Conservation (phyloP, 37 sponge, comb jelly and placozoan genomes). For the Hexactinellida sp. region DNA sequence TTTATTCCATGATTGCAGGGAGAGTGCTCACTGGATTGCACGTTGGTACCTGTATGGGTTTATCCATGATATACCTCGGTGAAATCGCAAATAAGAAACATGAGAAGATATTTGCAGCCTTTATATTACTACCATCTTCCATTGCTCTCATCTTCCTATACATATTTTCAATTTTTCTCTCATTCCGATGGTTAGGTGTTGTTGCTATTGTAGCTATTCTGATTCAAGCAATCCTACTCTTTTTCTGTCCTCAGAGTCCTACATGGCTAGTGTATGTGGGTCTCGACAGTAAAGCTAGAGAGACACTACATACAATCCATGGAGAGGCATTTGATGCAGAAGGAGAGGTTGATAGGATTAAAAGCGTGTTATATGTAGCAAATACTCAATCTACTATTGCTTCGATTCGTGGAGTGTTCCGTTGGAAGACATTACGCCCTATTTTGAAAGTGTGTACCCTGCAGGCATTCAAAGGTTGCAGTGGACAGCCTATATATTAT, state of each 20-base stretch:
- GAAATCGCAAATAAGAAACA: neutral
- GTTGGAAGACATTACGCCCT: neutral
- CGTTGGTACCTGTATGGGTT: neutral
- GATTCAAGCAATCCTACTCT: neutral
- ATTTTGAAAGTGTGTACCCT: neutral
- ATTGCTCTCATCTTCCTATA: no score
- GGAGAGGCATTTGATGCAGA: neutral
- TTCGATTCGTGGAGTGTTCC: neutral
- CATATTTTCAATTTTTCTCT: neutral
- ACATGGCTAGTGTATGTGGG: neutral
- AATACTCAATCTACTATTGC: neutral
- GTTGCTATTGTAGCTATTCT: neutral
- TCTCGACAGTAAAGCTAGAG: neutral
- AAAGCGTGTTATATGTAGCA: neutral
- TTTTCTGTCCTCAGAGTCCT: neutral
- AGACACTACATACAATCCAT: neutral
- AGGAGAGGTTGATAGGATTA: neutral
- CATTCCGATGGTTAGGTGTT: constrained; percentile 22
- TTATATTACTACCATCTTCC: neutral
- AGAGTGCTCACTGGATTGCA: neutral
- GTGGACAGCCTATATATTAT: neutral
- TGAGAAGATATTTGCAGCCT: neutral
- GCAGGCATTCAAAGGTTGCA: neutral
- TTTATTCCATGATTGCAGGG: neutral
- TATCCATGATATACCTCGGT: neutral